phyloP scores from a whole-genome alignment of 2,888 invertebrate genomes.

The Sphaerophoria rueppellii region DNA sequence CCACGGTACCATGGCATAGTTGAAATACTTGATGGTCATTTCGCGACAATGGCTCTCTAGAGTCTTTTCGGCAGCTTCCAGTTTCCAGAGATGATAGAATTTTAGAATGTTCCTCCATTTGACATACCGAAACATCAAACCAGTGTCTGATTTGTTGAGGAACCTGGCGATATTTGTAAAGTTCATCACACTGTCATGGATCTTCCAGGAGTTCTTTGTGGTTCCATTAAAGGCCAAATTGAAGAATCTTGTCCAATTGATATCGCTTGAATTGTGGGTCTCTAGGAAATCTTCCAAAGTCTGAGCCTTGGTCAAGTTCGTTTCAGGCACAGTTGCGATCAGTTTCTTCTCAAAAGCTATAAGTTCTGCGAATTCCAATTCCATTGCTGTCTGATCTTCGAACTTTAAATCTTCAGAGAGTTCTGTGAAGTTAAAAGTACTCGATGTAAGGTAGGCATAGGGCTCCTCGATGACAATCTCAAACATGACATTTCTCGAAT shows the following conservation, averaged over 20 bases:
- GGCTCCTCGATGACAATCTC: constrained; percentile 75
- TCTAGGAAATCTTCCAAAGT: constrained; percentile 75
- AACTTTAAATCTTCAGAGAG: constrained; percentile 76
- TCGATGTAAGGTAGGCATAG: constrained; percentile 57
- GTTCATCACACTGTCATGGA: constrained; percentile 75
- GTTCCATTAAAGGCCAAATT: constrained; percentile 78
- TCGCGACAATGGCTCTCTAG: constrained; percentile 76
- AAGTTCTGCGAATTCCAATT: constrained; percentile 73
- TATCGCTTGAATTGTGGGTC: constrained; percentile 76
- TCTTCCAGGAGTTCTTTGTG: constrained; percentile 75
- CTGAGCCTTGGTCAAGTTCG: constrained; percentile 75
- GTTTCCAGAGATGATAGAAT: constrained; percentile 77
- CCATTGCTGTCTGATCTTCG: constrained; percentile 46
- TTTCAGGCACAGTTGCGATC: constrained; percentile 60
- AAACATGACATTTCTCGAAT: constrained; percentile 75
- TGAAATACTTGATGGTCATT: constrained; percentile 76
- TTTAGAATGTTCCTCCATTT: constrained; percentile 76
- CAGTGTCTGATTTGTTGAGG: constrained; percentile 71
- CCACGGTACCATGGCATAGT: constrained; percentile 78
- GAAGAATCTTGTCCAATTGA: constrained; percentile 78
- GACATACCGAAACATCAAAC: constrained; percentile 75
- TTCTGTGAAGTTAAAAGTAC: constrained; percentile 74
- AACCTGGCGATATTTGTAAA: constrained; percentile 75
- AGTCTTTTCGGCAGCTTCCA: constrained; percentile 62
- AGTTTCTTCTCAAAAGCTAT: constrained; percentile 76